These are phyloP conservation scores for Berghia stephanieae DNA, from an alignment of 1,140 invertebrate genomes.

Conservation along the genomic window DNA sequence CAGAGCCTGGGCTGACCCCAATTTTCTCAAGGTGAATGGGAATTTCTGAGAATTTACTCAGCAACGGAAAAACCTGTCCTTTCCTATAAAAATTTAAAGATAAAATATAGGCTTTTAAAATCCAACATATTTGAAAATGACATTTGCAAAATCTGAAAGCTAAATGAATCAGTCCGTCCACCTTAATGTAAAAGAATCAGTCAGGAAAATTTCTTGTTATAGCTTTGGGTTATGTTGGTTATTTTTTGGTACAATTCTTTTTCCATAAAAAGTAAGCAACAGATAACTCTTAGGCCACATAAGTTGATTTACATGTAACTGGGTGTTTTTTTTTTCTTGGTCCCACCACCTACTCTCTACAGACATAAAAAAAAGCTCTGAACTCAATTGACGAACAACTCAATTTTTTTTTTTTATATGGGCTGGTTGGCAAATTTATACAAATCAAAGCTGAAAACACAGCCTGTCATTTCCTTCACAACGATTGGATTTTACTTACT, in stretches of 20 bases:
- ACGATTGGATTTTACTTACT: too few species aligned
- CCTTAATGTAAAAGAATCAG: neutral
- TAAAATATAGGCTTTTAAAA: neutral
- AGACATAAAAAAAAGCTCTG: too few species aligned
- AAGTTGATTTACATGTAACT: too few species aligned
- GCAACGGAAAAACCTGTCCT: conserved; percentile 76
- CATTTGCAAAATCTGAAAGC: neutral
- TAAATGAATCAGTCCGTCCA: neutral
- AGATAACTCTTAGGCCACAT: too few species aligned
- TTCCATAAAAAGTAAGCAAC: neutral
- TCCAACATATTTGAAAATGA: neutral
- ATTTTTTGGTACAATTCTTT: neutral
- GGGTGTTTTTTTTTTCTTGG: too few species aligned
- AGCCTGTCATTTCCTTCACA: too few species aligned
- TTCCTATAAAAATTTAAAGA: conserved; percentile 28
- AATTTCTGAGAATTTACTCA: conserved; percentile 89
- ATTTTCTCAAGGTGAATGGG: conserved; percentile 74
- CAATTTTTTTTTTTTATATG: too few species aligned
- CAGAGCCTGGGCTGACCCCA: conserved; percentile 72
- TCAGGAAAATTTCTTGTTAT: neutral
- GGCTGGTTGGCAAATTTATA: too few species aligned
- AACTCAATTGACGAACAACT: too few species aligned
- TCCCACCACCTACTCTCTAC: too few species aligned
- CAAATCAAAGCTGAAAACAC: too few species aligned
- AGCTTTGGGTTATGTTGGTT: neutral